Evolutionary conservation across 92 coral and sea anemone genomes (phyloP), one percentile per base, ranked within the genome.

Genomic region (Umimayanthus kanabou): DNA sequence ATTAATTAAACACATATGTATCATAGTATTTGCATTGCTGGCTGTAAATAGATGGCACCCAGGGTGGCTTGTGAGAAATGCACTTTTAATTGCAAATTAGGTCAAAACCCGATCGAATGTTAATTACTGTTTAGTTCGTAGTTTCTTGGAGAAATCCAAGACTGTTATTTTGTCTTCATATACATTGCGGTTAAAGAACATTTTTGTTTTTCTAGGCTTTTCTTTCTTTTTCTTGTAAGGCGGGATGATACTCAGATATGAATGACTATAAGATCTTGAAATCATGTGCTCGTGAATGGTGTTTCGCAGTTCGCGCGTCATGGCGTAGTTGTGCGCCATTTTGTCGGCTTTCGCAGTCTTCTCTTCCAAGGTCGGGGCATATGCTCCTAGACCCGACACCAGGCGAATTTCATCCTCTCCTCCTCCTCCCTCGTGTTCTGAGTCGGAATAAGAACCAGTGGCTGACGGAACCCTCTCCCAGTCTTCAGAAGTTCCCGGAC

Each of bases 281-380:
- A 96, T 96, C 99, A 96, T 96, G 49, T 96, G 99, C 39, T 95
- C 93, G 28, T 93, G 99, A 7, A 92, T 94, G 3, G 90, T 86
- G 80, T 96, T 96, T 72, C 99, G 80, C 13, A 96, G 89, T 71
- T 96, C 99, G 11, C 99, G 92, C 13, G 97, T 96, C 88, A 95
- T 89, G 71, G 93, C 94, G 83, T 96, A 96, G 80, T 96, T 95
- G 39, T 89, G 90, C 22, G 95, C 93, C 30, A 96, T 87, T 53
- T 94, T 94, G 64, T 96, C 94, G 18, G 96, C 99, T 87, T 82
- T 94, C 23, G 67, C 69, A 76, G 84, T 91, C 84, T 96, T 95
- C 23, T 93, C 95, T 55, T 85, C 92, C 57, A 92, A 71, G 73
- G 86, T 83, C 67, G 93, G 87, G n/a, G 81, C 85, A 47, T 82